A percentile compares a stretch with the other conserved stretches of the same genome.
Evolutionary conservation across 1,140 invertebrate species (phyloP).

Genomic region (Ctenoplectra terminalis): DNA sequence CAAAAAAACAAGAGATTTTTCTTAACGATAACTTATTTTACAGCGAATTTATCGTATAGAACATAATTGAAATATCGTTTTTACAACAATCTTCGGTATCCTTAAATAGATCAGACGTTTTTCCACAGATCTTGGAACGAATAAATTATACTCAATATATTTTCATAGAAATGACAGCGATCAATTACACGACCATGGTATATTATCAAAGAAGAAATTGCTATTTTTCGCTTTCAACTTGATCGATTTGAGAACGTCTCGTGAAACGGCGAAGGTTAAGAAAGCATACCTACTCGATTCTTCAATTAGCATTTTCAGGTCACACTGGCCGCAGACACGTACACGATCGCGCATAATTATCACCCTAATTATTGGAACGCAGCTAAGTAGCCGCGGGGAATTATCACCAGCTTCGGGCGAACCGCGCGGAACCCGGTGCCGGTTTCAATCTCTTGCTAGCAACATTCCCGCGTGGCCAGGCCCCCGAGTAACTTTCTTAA

Average conservation of each 20-base stretch:
- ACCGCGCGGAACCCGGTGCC: conserved; percentile 37
- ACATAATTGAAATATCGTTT: too few relatives aligned
- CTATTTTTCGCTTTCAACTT: not conserved
- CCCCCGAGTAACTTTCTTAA: conserved; percentile 81
- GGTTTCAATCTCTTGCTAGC: conserved; percentile 58
- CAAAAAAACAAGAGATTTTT: too few relatives aligned
- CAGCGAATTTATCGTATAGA: too few relatives aligned
- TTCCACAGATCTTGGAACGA: too few relatives aligned
- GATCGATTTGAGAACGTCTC: not conserved
- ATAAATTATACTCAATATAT: too few relatives aligned
- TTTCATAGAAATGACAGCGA: not conserved
- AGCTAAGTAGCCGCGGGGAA: conserved; percentile 80
- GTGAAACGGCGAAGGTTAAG: conserved; percentile 32
- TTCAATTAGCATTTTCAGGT: conserved; percentile 80
- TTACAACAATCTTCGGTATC: too few relatives aligned
- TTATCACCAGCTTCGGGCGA: conserved; percentile 73
- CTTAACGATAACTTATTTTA: too few relatives aligned
- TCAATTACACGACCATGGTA: too few relatives aligned
- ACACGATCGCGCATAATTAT: conserved; percentile 79
- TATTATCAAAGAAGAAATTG: not conserved
- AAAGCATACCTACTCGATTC: conserved; percentile 47
- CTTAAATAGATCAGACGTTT: too few relatives aligned
- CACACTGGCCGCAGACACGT: conserved; percentile 66
- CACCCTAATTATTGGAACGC: conserved; percentile 79
- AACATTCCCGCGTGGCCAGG: conserved; percentile 77